Base-by-base conservation (phyloP, 2,888 invertebrate species). In the Drosophila neutralis region DNA sequence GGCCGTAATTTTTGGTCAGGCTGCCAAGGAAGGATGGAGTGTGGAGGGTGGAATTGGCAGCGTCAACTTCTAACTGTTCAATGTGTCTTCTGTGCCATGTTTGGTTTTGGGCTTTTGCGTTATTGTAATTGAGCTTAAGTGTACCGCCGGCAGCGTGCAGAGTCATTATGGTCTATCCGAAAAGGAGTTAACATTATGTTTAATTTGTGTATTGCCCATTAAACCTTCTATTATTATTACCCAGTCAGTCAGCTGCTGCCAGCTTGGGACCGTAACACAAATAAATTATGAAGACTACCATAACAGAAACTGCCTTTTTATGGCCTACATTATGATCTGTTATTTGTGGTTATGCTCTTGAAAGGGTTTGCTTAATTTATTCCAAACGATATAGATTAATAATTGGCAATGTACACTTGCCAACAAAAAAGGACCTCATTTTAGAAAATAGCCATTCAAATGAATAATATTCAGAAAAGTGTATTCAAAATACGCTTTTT, bases 1-100 rank as follows among this genome's bases (percentile, higher is more conserved):
- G 91, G 87, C 73, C 73, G 82, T 90, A 80, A 86, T 87, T 90
- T 90, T 83, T 76, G 86, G 88, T 78, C 70, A 73, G 78, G 75
- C 73, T 71, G 61, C 51, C 48, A 38, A 4, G n/a, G 7, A 13
- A 1, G 8, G 29, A 2, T n/a, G 38, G 24, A 15, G 8, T 7
- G 45, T 1, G 24, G 0, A 24, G 24, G 8, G 45, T 45, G 8
- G 27, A 53, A 31, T 75, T 68, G 54, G 11, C 36, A 27, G 54
- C 21, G 35, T 18, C 27, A 65, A 29, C 45, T 15, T 57, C 36
- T 36, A 71, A 78, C 65, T 68, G 62, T 66, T 78, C 67, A 69
- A 58, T 74, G 80, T 62, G 49, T 73, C 52, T 62, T 27, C 54
- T 18, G 27, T 29, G 51, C 36, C 53, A 29, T 60, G 62, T 63